These are phyloP conservation scores for Akabosia matsudoensis DNA, from an alignment of 1,140 invertebrate genomes.

Conservation along the genomic window DNA sequence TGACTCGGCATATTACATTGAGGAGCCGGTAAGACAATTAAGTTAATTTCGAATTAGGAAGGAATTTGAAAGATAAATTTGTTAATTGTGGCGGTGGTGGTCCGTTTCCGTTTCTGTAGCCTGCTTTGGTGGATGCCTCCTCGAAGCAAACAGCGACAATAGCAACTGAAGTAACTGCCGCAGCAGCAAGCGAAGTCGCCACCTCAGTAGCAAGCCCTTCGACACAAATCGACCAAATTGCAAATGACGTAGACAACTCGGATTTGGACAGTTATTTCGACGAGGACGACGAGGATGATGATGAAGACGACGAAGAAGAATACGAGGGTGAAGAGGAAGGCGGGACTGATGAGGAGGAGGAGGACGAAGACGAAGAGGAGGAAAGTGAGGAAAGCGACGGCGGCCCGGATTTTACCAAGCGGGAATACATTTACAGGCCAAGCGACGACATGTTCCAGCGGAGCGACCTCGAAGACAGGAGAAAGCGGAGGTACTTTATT, in stretches of 20 bases:
- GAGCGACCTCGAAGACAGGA: neutral
- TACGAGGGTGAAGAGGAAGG: neutral
- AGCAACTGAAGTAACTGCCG: no score
- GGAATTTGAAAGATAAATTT: neutral
- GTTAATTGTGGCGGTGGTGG: no score
- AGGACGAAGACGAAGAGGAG: conserved; percentile 20
- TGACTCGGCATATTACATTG: no score
- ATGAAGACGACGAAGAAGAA: neutral
- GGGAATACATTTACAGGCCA: neutral
- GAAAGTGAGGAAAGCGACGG: conserved; percentile 29
- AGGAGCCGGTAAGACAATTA: no score
- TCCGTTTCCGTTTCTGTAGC: no score
- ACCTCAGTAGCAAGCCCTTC: no score
- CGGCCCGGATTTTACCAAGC: conserved; percentile 7
- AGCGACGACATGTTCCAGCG: neutral
- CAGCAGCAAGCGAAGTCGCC: no score
- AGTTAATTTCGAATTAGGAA: neutral
- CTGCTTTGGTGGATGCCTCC: no score
- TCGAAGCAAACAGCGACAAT: no score
- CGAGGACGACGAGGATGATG: neutral
- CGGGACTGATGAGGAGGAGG: conserved; percentile 17
- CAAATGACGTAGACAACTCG: no score
- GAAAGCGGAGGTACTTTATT: conserved; percentile 26
- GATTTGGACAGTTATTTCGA: no score
- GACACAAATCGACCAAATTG: no score